Percentiles rank a stretch among this genome's conserved stretches.
These are phyloP conservation scores for Mola mola DNA, from an alignment of 2,113 vertebrate species.

Conservation along the genomic window DNA sequence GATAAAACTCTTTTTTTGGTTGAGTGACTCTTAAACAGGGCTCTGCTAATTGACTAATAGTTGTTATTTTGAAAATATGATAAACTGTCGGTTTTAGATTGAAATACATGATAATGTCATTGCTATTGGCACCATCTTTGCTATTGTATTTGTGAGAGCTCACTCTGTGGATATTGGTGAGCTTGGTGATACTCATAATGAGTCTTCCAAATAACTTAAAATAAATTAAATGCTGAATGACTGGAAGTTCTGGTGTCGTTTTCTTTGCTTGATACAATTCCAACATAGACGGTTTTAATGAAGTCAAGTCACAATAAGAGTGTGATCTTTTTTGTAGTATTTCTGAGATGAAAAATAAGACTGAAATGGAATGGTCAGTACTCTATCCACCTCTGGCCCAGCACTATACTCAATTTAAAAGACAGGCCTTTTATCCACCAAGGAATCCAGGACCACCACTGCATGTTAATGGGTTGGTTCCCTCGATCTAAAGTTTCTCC, in stretches of 20 bases:
- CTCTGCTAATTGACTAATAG: no score
- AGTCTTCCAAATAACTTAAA: slow-evolving; percentile 11
- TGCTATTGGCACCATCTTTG: neutral
- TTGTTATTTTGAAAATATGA: no score
- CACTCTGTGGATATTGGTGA: neutral
- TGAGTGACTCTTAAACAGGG: no score
- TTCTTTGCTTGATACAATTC: neutral
- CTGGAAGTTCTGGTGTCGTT: neutral
- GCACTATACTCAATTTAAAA: slow-evolving; percentile 31
- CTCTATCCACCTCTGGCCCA: slow-evolving; percentile 24
- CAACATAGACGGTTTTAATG: slow-evolving; percentile 1
- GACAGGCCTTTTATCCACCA: slow-evolving; percentile 28
- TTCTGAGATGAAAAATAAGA: slow-evolving; percentile 11
- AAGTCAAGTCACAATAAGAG: slow-evolving; percentile 4
- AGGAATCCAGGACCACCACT: slow-evolving; percentile 16
- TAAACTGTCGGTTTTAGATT: neutral
- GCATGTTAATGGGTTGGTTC: slow-evolving; percentile 41
- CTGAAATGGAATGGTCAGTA: slow-evolving; percentile 2
- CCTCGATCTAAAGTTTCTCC: slow-evolving; percentile 25
- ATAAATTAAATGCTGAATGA: slow-evolving; percentile 14
- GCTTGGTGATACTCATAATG: slow-evolving; percentile 2
- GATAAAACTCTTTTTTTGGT: no score
- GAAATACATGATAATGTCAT: neutral
- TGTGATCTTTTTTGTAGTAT: slow-evolving; percentile 1
- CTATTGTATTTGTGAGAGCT: slow-evolving; percentile 1